Conservation (phyloP, 2,113 vertebrate genomes). For the Ammodytes dubius region DNA sequence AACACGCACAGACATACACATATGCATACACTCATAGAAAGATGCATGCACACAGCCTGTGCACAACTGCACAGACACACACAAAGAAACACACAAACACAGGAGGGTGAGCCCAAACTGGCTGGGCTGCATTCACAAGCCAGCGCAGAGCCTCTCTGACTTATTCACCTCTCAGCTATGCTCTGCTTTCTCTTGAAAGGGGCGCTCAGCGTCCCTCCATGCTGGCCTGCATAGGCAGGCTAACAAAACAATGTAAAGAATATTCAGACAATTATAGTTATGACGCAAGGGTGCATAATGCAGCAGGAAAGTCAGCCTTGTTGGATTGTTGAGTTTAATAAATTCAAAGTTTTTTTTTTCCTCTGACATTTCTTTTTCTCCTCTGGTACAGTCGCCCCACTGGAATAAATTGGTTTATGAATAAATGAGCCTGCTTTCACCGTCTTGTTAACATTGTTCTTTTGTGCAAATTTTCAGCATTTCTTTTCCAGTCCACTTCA, state of each 20-base stretch:
- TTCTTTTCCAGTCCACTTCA: conserved; percentile 85
- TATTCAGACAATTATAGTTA: conserved; percentile 74
- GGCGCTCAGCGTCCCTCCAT: conserved; percentile 53
- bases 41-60: conserved; percentile 26
- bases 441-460: conserved; percentile 87
- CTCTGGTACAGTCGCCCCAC: conserved; percentile 81
- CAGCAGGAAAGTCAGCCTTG: conserved; percentile 66
- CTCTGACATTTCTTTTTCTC: conserved; percentile 73
- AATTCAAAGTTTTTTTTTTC: conserved; percentile 83
- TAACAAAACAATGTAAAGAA: conserved; percentile 73
- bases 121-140: conserved; percentile 83
- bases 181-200: conserved; percentile 69
- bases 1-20: conserved; percentile 27
- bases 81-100: conserved; percentile 65
- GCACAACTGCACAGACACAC: conserved; percentile 26
- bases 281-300: conserved; percentile 74
- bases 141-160: conserved; percentile 76
- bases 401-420: conserved; percentile 89
- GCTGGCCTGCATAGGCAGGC: conserved; percentile 58
- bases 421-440: conserved; percentile 86
- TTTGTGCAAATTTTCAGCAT: conserved; percentile 84
- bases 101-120: conserved; percentile 80
- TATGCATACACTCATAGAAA: conserved; percentile 25
- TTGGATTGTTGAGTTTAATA: conserved; percentile 83
- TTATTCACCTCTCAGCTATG: conserved; percentile 77